Evolutionary conservation across 2,888 invertebrate genomes (phyloP).

Genomic region (Caenorhabditis sp.): DNA sequence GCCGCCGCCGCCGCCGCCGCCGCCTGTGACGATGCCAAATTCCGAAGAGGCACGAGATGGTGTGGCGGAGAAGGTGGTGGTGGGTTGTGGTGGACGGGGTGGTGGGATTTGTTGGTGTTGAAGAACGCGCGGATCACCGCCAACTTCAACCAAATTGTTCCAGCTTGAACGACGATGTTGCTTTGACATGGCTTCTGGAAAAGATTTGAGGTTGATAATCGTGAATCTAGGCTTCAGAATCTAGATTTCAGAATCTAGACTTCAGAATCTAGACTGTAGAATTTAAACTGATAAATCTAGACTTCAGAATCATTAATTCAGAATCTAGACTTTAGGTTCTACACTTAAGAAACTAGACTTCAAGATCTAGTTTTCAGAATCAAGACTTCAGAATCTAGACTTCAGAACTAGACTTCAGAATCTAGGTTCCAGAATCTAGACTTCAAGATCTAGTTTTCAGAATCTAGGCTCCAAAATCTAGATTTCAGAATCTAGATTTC

Average conservation of each 20-base stretch:
- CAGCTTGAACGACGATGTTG: conserved; percentile 51
- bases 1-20: too few relatives aligned
- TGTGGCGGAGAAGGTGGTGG: conserved; percentile 23
- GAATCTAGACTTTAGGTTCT: too few relatives aligned
- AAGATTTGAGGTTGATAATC: neutral
- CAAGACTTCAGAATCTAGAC: too few relatives aligned
- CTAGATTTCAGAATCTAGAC: neutral
- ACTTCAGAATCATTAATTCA: too few relatives aligned
- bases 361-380: too few relatives aligned
- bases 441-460: too few relatives aligned
- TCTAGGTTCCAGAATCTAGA: too few relatives aligned
- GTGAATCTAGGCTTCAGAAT: neutral
- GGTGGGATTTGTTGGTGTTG: conserved; percentile 9
- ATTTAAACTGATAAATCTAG: neutral
- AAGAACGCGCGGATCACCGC: conserved; percentile 26
- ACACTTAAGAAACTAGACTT: too few relatives aligned
- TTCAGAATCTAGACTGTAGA: neutral
- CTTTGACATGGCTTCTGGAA: conserved; percentile 41
- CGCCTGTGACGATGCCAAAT: conserved; percentile 11
- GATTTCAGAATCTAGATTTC: too few relatives aligned
- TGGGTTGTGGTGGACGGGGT: conserved; percentile 14
- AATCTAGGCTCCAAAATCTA: too few relatives aligned
- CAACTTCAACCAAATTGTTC: conserved; percentile 53
- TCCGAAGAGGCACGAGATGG: conserved; percentile 24
- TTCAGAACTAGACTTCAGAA: too few relatives aligned